Base-by-base conservation (phyloP, 2,888 invertebrate species). In the Limnephilus auricula region DNA sequence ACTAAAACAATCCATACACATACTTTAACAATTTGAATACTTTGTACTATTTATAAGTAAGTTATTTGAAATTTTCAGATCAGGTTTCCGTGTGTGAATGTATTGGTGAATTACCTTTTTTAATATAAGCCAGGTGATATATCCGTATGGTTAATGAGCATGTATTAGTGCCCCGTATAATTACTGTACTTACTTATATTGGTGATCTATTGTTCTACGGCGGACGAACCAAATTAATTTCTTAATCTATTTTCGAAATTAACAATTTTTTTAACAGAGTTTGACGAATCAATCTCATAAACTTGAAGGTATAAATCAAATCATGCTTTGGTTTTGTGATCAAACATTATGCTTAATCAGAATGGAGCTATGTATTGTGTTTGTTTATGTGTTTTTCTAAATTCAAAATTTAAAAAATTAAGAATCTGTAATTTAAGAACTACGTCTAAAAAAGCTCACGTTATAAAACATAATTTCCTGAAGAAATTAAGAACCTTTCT, bases 81-180 rank as follows among this genome's bases (percentile, higher is more conserved):
- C 31, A 31, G 30, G 87, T 87, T n/a, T 50, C 12, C 78, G 15
- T 30, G 50, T 78, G 31, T 45, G 40, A 10, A 34, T 92, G 92
- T 92, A 32, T 89, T 89, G 50, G 91, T 89, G 91, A 37, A 40
- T 89, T 89, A 91, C 91, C 85, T 91, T 89, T 65, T 85, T 85
- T 91, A 83, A 83, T 89, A 91, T 15, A 90, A 91, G 85, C 83
- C 91, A 91, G 89, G 91, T 91, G 89, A 50, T 89, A 32, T 85
- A 50, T 79, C 79, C 85, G 88, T 91, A 32, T 31, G 89, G 0
- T 30, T 10, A 31, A 31, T 82, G 40, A 30, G 30, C 10, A 25
- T 31, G 82, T 89, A 79, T 89, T 34, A n/a, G 84, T 89, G 84
- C 30, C 31, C 84, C 34, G 90, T 85, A 50, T 78, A 79, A 88